Evolutionary conservation across 1,140 invertebrate species (phyloP).

Genomic region (Drosophila ficusphila): DNA sequence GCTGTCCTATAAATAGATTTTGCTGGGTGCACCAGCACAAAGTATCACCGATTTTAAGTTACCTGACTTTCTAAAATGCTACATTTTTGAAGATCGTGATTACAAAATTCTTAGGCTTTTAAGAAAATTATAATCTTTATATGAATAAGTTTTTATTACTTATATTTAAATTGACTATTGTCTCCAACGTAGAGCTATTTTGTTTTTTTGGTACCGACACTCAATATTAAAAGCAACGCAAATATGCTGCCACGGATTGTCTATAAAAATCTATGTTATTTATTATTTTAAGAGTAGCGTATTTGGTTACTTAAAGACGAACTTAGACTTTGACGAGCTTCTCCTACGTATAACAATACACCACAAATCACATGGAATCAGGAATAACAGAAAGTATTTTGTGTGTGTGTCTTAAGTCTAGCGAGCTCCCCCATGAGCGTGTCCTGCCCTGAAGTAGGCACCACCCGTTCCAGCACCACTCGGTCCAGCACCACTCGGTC

Average conservation of each 20-base stretch:
- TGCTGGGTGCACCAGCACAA: not conserved
- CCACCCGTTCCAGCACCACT: slow-evolving; percentile 20
- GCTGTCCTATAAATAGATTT: slow-evolving; percentile 6
- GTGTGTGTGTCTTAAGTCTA: slow-evolving; percentile 30
- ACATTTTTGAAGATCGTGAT: too few species aligned
- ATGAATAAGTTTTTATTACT: too few species aligned
- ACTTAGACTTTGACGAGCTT: slow-evolving; percentile 43
- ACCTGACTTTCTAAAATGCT: not conserved
- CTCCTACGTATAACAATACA: slow-evolving; percentile 50
- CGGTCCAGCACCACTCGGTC: slow-evolving; percentile 5
- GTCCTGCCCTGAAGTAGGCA: slow-evolving; percentile 57
- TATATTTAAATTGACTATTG: too few species aligned
- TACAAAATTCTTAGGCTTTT: too few species aligned
- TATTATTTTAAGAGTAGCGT: slow-evolving; percentile 42
- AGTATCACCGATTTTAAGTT: not conserved
- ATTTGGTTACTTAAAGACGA: slow-evolving; percentile 45
- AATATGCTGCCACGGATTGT: slow-evolving; percentile 1
- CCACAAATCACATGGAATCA: slow-evolving; percentile 61
- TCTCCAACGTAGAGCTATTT: too few species aligned
- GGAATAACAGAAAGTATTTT: slow-evolving; percentile 54
- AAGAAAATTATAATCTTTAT: too few species aligned
- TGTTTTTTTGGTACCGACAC: slow-evolving; percentile 5
- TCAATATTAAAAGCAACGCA: slow-evolving; percentile 7
- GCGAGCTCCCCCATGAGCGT: slow-evolving; percentile 61
- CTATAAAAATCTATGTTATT: slow-evolving; percentile 45